Evolutionary conservation across 2,888 invertebrate genomes (phyloP).

Genomic region (Tenthredo distinguenda): DNA sequence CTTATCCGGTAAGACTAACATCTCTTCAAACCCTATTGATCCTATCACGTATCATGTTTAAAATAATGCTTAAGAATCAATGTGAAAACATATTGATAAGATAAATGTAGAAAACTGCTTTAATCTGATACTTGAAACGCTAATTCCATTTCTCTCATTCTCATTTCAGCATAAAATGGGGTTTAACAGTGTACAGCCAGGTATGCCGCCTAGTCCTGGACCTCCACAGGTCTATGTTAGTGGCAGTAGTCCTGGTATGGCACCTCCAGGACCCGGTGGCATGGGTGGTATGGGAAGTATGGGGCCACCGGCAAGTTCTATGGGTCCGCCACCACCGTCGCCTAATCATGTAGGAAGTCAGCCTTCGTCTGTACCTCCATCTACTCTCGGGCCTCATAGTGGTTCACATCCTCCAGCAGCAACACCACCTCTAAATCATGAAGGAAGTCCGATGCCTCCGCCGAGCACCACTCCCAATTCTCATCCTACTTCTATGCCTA

Average conservation of each 20-base stretch:
- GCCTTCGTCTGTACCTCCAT: slow-evolving; percentile 59
- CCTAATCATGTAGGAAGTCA: slow-evolving; percentile 78
- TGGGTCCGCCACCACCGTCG: slow-evolving; percentile 83
- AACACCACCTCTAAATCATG: slow-evolving; percentile 74
- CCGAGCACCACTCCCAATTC: slow-evolving; percentile 81
- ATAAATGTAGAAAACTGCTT: not conserved
- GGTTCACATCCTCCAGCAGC: slow-evolving; percentile 71
- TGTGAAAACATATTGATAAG: not conserved
- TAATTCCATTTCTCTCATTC: slow-evolving; percentile 4
- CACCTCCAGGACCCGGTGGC: slow-evolving; percentile 74
- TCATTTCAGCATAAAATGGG: slow-evolving; percentile 85
- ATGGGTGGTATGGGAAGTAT: slow-evolving; percentile 78
- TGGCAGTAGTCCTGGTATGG: slow-evolving; percentile 80
- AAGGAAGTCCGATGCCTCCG: slow-evolving; percentile 79
- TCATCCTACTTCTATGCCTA: slow-evolving; percentile 73
- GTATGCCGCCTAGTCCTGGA: slow-evolving; percentile 82
- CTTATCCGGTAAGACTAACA: slow-evolving; percentile 69
- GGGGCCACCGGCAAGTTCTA: slow-evolving; percentile 82
- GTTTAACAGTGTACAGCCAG: slow-evolving; percentile 80
- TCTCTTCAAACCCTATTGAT: not conserved
- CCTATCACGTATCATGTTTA: not conserved
- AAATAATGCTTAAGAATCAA: not conserved
- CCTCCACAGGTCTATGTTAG: slow-evolving; percentile 80
- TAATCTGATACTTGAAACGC: not conserved
- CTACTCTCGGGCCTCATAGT: slow-evolving; percentile 42